A percentile compares a stretch with the other conserved stretches of the same genome.
These are phyloP conservation scores for Asteroscopus sphinx DNA, from an alignment of 2,888 invertebrate species.

Conservation along the genomic window DNA sequence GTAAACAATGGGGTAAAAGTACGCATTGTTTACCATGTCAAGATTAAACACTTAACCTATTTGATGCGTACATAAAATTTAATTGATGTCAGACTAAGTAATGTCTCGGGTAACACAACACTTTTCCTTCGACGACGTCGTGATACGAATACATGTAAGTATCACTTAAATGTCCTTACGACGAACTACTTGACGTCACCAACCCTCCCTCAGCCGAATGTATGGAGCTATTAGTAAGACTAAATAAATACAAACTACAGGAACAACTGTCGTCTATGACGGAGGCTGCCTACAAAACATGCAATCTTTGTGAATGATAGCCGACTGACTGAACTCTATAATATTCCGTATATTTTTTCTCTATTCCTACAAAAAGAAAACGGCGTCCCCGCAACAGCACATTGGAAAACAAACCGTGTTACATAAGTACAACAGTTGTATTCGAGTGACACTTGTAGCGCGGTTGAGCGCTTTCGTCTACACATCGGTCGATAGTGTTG, in stretches of 20 bases:
- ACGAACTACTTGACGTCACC: constrained; percentile 64
- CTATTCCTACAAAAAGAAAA: constrained; percentile 71
- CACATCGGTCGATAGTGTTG: constrained; percentile 87
- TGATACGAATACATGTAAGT: constrained; percentile 54
- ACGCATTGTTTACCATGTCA: constrained; percentile 22
- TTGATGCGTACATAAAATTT: constrained; percentile 42
- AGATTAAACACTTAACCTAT: constrained; percentile 42
- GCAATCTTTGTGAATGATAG: constrained; percentile 82
- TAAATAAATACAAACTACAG: constrained; percentile 79
- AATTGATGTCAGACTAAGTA: constrained; percentile 45
- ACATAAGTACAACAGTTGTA: constrained; percentile 72
- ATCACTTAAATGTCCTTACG: constrained; percentile 54
- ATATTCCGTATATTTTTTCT: constrained; percentile 77
- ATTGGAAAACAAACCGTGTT: constrained; percentile 75
- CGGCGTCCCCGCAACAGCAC: constrained; percentile 60
- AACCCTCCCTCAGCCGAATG: constrained; percentile 61
- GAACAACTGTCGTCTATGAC: constrained; percentile 75
- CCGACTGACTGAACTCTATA: constrained; percentile 79
- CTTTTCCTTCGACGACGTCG: constrained; percentile 27
- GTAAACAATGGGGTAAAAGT: constrained; percentile 1
- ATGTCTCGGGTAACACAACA: constrained; percentile 43
- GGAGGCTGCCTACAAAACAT: constrained; percentile 80
- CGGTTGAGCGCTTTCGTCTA: constrained; percentile 80
- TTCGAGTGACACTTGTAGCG: constrained; percentile 75
- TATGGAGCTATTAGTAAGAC: constrained; percentile 68